Conservation (phyloP, 2,113 vertebrate genomes). For the Nyctibius bracteatus region DNA sequence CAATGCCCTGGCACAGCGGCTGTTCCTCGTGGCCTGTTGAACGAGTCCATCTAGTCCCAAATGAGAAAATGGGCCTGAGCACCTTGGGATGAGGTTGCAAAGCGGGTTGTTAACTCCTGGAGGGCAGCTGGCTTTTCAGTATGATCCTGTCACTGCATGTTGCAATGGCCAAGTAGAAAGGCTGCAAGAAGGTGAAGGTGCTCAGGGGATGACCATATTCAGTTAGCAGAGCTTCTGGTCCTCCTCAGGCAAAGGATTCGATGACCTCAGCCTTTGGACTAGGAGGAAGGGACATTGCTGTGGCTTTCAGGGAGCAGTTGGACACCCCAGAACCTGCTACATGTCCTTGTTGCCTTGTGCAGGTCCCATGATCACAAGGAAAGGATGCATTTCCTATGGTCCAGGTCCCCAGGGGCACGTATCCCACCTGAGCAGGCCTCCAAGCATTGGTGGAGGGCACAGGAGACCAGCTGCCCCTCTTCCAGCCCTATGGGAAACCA, state of each 20-base stretch:
- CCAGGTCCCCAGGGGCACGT: neutral
- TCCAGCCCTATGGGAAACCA: neutral
- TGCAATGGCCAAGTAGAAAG: neutral
- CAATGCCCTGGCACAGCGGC: neutral
- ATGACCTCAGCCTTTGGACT: accelerated
- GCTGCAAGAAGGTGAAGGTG: neutral
- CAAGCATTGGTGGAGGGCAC: neutral
- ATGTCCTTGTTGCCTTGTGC: neutral
- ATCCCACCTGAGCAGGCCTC: neutral
- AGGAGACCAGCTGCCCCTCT: neutral
- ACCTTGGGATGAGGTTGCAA: neutral
- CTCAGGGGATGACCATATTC: accelerated
- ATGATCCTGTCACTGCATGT: neutral
- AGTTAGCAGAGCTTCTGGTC: neutral
- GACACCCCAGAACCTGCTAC: neutral
- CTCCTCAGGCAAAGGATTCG: neutral
- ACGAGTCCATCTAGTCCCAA: neutral
- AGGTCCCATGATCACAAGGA: neutral
- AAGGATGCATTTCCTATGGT: neutral
- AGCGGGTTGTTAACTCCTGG: neutral
- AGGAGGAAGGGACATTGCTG: neutral
- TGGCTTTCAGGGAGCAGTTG: neutral
- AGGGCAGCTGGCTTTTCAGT: accelerated
- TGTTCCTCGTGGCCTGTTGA: neutral
- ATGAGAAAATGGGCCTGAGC: neutral